Evolutionary conservation across 1,140 invertebrate genomes (phyloP).

Genomic region (Pemphigus obesinymphae): DNA sequence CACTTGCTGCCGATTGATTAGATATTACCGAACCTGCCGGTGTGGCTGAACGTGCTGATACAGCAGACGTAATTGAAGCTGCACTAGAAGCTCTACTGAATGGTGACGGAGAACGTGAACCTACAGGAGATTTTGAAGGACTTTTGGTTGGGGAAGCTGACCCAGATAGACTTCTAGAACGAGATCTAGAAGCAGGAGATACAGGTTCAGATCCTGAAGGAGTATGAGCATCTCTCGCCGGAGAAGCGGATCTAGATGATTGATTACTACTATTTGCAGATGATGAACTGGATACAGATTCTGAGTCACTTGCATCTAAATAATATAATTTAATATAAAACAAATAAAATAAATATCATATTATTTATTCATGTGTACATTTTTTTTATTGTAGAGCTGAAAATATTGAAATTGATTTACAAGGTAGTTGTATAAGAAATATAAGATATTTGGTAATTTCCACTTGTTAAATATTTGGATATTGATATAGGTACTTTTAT

Average conservation of each 20-base stretch:
- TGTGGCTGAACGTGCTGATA: slow-evolving; percentile 41
- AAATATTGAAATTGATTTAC: too few relatives aligned
- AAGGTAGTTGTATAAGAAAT: too few relatives aligned
- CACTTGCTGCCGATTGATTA: slow-evolving; percentile 16
- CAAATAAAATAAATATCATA: not conserved
- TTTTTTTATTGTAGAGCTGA: too few relatives aligned
- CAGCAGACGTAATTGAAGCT: slow-evolving; percentile 51
- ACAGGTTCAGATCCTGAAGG: slow-evolving; percentile 18
- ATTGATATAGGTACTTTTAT: too few relatives aligned
- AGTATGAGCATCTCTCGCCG: not conserved
- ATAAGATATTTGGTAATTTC: too few relatives aligned
- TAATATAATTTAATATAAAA: not conserved
- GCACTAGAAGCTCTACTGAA: slow-evolving; percentile 45
- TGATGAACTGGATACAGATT: slow-evolving; percentile 31
- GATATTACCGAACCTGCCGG: slow-evolving; percentile 40
- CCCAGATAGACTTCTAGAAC: slow-evolving; percentile 44
- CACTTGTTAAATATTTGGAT: too few relatives aligned
- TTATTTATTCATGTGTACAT: too few relatives aligned
- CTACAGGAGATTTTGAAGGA: slow-evolving; percentile 48
- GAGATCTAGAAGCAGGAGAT: slow-evolving; percentile 13
- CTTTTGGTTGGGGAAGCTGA: slow-evolving; percentile 47
- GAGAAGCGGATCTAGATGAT: slow-evolving; percentile 16
- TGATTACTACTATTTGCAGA: slow-evolving; percentile 25
- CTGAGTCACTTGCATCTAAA: slow-evolving; percentile 19
- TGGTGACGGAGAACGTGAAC: slow-evolving; percentile 47